Evolutionary conservation across 2,113 vertebrate species (phyloP).

Genomic region (Diglossa brunneiventris): DNA sequence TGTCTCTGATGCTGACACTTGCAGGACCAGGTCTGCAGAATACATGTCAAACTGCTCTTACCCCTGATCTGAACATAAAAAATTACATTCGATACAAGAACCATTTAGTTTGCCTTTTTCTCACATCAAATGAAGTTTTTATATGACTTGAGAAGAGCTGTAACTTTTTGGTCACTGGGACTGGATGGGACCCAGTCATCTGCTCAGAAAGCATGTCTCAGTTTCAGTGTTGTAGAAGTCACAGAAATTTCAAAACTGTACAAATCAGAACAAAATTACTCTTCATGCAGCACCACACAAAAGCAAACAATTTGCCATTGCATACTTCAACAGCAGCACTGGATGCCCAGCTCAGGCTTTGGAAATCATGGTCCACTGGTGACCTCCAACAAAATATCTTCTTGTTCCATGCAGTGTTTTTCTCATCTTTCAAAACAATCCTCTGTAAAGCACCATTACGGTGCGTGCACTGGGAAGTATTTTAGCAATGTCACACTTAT

Average conservation of each 20-base stretch:
- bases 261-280: background rate
- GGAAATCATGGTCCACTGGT: background rate
- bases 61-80: background rate
- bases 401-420: background rate
- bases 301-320: background rate
- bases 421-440: background rate
- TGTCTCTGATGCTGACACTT: rapidly evolving
- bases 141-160: background rate
- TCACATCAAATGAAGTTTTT: background rate
- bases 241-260: background rate
- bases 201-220: background rate
- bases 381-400: background rate
- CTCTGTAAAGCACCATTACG: background rate
- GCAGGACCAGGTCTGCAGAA: background rate
- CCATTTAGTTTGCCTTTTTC: background rate
- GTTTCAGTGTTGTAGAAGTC: background rate
- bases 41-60: background rate
- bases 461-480: background rate
- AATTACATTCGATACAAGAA: background rate
- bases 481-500: background rate
- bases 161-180: background rate
- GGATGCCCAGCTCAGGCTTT: background rate
- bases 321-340: background rate
- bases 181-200: background rate
- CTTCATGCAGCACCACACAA: background rate